phyloP scores from a whole-genome alignment of 2,888 invertebrate species.

The Endotricha flammealis region DNA sequence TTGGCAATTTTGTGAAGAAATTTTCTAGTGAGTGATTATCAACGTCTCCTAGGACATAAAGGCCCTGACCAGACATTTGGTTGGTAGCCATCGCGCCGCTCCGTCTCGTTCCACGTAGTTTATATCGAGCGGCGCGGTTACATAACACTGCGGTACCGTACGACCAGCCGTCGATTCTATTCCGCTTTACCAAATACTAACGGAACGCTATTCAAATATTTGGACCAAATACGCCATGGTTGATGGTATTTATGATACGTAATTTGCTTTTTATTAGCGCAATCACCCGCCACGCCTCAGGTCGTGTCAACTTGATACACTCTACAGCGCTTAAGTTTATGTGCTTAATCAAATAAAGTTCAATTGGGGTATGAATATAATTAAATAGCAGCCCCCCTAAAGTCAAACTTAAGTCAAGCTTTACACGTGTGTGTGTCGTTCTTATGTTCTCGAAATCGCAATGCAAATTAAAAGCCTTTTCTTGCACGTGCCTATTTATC shows the following conservation, averaged over 20 bases:
- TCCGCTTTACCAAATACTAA: constrained; percentile 33
- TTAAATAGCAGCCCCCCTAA: too few relatives aligned
- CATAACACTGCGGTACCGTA: constrained; percentile 71
- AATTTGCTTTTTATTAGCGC: background rate
- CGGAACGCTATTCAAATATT: constrained; percentile 27
- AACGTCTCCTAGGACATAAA: constrained; percentile 30
- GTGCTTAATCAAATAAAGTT: background rate
- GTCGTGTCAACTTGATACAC: background rate
- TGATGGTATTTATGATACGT: background rate
- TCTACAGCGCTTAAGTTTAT: background rate
- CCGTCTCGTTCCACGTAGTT: constrained; percentile 32
- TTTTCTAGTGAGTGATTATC: constrained; percentile 35
- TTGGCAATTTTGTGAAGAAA: constrained; percentile 27
- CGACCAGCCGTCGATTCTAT: constrained; percentile 42
- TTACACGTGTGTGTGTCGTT: too few relatives aligned
- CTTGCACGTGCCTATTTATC: too few relatives aligned
- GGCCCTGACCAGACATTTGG: constrained; percentile 34
- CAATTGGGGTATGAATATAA: background rate
- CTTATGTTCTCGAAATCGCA: too few relatives aligned
- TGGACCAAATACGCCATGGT: background rate
- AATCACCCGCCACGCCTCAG: background rate
- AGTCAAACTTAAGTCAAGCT: background rate
- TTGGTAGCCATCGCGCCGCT: constrained; percentile 36
- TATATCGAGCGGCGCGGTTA: constrained; percentile 65
- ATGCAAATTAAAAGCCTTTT: too few relatives aligned